These are phyloP conservation scores for Pristionchus mayeri DNA, from an alignment of 2,888 invertebrate genomes.

Conservation along the genomic window DNA sequence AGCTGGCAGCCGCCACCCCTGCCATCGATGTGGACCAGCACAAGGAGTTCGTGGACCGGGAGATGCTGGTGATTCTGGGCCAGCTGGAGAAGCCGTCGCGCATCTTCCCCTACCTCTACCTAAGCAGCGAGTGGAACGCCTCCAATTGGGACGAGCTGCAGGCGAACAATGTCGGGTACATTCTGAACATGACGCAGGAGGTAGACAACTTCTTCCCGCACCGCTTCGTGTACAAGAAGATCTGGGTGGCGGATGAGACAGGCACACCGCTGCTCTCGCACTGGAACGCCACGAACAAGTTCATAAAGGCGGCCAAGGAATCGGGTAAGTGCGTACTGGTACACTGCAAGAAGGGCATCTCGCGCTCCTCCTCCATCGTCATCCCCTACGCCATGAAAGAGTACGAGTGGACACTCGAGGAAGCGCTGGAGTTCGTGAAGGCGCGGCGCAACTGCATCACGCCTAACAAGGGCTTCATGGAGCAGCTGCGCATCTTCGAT, in stretches of 20 bases:
- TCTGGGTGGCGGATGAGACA: slow-evolving; percentile 90
- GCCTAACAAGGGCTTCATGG: slow-evolving; percentile 94
- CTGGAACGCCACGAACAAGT: no score
- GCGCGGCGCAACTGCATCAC: slow-evolving; percentile 92
- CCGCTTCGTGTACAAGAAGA: slow-evolving; percentile 73
- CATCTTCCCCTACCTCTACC: slow-evolving; percentile 95
- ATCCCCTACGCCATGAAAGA: no score
- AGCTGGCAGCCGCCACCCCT: slow-evolving; percentile 89
- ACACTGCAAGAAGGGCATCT: no score
- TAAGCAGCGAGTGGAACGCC: slow-evolving; percentile 99
- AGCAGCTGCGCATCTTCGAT: slow-evolving; percentile 94
- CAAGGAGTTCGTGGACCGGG: slow-evolving; percentile 96
- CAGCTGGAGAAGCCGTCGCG: slow-evolving; percentile 98
- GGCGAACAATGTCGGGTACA: slow-evolving; percentile 93
- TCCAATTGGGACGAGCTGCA: slow-evolving; percentile 97
- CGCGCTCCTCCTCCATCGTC: slow-evolving; percentile 94
- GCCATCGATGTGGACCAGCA: slow-evolving; percentile 83
- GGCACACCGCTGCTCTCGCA: slow-evolving; percentile 94
- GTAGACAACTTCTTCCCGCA: no score
- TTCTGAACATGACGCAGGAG: no score
- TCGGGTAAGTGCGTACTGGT: no score
- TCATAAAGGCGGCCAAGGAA: no score
- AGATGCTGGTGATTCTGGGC: slow-evolving; percentile 93
- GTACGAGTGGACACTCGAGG: slow-evolving; percentile 66
- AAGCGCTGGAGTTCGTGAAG: slow-evolving; percentile 91